Percentiles rank a stretch among this genome's conserved stretches.
phyloP scores from a whole-genome alignment of 2,888 invertebrate genomes.

The Trissolcus japonicus region DNA sequence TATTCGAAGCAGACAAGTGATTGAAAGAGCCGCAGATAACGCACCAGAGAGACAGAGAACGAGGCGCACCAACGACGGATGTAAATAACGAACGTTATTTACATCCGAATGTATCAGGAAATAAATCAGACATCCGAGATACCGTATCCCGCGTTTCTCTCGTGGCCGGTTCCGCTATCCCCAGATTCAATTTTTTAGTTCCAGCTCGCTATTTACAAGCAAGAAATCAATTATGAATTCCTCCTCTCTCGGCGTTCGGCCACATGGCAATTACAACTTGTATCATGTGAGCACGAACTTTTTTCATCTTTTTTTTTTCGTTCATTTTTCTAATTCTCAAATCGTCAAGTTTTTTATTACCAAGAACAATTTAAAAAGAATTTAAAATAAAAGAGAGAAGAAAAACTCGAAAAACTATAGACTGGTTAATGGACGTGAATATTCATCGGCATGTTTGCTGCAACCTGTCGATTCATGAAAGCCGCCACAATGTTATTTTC shows the following conservation, averaged over 20 bases:
- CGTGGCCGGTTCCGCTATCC: constrained; percentile 13
- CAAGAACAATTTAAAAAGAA: too few species aligned
- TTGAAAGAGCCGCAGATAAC: constrained; percentile 47
- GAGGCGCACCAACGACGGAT: constrained; percentile 32
- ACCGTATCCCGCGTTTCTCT: constrained; percentile 40
- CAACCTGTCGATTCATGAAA: too few species aligned
- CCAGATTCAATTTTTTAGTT: constrained; percentile 11
- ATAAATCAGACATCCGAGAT: constrained; percentile 49
- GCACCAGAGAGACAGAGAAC: constrained; percentile 1
- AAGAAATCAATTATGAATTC: constrained; percentile 12
- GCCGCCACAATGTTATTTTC: too few species aligned
- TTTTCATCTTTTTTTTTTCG: too few species aligned
- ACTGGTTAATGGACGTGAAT: too few species aligned
- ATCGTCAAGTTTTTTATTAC: too few species aligned
- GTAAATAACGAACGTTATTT: constrained; percentile 34
- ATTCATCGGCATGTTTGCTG: not conserved
- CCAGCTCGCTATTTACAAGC: constrained; percentile 5
- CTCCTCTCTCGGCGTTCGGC: constrained; percentile 9
- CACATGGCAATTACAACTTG: constrained; percentile 16
- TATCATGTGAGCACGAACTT: constrained; percentile 18
- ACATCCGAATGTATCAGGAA: constrained; percentile 4
- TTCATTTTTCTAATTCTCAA: too few species aligned
- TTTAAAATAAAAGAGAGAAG: too few species aligned
- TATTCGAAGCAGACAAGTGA: constrained; percentile 40
- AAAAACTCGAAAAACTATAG: too few species aligned